Evolutionary conservation across 2,888 invertebrate species (phyloP).

Genomic region (Drosophila robusta): DNA sequence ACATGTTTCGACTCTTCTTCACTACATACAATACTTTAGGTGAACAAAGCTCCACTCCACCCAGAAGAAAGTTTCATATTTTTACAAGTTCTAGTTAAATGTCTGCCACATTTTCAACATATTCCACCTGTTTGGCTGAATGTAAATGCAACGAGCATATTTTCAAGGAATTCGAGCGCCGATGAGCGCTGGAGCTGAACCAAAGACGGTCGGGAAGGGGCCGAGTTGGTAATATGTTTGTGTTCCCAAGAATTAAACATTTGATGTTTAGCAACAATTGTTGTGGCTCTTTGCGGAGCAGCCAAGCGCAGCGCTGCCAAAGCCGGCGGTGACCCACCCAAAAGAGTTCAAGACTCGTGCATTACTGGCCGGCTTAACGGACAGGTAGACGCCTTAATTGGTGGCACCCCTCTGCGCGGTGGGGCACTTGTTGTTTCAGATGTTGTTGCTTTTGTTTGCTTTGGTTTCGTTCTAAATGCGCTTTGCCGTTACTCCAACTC

Average conservation of each 20-base stretch:
- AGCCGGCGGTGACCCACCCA: constrained; percentile 71
- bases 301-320: constrained; percentile 52
- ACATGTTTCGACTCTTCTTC: not conserved
- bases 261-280: constrained; percentile 65
- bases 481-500: constrained; percentile 60
- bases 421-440: constrained; percentile 23
- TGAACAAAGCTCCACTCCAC: not conserved
- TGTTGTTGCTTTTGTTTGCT: constrained; percentile 7
- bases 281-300: constrained; percentile 41
- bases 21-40: not conserved
- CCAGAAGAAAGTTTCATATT: constrained; percentile 23
- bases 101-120: constrained; percentile 27
- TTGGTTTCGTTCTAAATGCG: constrained; percentile 65
- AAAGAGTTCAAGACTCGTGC: constrained; percentile 67
- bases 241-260: constrained; percentile 69
- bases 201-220: constrained; percentile 13
- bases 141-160: constrained; percentile 27
- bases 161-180: constrained; percentile 57
- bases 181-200: constrained; percentile 66
- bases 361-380: constrained; percentile 66
- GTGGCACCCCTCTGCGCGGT: not conserved
- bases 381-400: constrained; percentile 73
- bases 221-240: constrained; percentile 54
- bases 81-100: constrained; percentile 24
- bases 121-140: constrained; percentile 37